Percentiles rank a stretch among this genome's conserved stretches.
Evolutionary conservation across 2,888 invertebrate species (phyloP).

Genomic region (Sarcophaga subvicina): DNA sequence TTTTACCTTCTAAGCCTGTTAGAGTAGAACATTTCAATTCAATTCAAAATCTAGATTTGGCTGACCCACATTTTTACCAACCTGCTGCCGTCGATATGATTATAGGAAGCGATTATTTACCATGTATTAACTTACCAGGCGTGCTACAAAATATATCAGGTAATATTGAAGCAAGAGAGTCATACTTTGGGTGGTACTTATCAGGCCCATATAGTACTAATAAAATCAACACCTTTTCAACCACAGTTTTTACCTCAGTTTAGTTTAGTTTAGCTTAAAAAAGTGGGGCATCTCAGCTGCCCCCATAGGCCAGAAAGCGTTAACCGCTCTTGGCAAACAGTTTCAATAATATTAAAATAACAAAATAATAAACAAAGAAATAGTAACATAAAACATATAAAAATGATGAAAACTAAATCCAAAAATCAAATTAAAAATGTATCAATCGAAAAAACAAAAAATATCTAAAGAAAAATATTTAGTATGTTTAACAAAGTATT

Average conservation of each 20-base stretch:
- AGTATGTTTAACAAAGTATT: too few species aligned
- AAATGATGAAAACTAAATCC: too few species aligned
- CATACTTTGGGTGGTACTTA: constrained; percentile 24
- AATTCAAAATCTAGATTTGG: background rate
- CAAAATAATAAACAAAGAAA: too few species aligned
- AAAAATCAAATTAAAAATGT: too few species aligned
- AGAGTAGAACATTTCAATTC: background rate
- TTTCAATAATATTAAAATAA: too few species aligned
- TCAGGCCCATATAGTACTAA: background rate
- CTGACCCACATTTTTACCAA: constrained; percentile 25
- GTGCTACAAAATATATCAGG: background rate
- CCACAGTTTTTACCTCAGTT: background rate
- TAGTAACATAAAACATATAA: too few species aligned
- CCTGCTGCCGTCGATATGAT: constrained; percentile 21
- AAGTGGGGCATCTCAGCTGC: too few species aligned
- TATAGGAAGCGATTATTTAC: constrained; percentile 29
- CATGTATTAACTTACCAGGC: constrained; percentile 8
- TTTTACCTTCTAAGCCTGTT: constrained; percentile 25
- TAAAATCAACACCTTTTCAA: background rate
- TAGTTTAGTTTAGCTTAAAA: too few species aligned
- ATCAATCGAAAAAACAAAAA: too few species aligned
- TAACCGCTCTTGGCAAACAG: too few species aligned
- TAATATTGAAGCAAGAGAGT: background rate
- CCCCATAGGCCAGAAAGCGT: too few species aligned
- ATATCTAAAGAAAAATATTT: too few species aligned